Conservation (phyloP, 2,113 vertebrate genomes). For the Chionis minor region DNA sequence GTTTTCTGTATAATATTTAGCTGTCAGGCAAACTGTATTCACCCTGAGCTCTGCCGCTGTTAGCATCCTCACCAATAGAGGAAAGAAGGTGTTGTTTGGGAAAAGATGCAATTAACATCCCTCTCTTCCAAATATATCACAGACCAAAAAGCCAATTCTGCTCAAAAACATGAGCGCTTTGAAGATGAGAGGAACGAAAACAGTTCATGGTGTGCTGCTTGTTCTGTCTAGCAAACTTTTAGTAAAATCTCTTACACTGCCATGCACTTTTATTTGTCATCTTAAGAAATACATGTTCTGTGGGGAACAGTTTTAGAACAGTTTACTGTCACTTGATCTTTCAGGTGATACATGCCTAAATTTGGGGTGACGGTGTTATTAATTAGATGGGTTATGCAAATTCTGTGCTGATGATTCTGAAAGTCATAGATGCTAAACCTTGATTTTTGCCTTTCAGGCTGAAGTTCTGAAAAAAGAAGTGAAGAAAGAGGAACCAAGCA, state of each 20-base stretch:
- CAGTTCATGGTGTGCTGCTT: rapidly evolving
- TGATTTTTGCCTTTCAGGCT: constrained; percentile 57
- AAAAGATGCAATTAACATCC: neutral
- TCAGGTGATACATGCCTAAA: neutral
- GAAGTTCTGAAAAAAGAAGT: constrained; percentile 26
- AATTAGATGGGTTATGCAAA: too few species aligned
- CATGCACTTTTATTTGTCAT: rapidly evolving
- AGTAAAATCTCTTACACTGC: neutral
- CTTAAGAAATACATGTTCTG: rapidly evolving
- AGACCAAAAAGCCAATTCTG: neutral
- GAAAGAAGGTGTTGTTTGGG: neutral
- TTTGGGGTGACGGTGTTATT: neutral
- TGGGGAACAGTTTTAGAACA: neutral
- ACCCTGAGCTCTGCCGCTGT: neutral
- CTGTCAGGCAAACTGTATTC: neutral
- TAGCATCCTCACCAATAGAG: neutral
- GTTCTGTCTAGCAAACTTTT: too few species aligned
- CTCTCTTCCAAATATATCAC: neutral
- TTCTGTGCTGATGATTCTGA: neutral
- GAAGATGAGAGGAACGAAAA: rapidly evolving
- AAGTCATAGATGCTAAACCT: neutral
- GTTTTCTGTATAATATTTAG: neutral
- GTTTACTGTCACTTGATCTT: neutral
- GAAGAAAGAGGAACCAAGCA: constrained; percentile 38
- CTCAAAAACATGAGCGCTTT: rapidly evolving